Base-by-base conservation (phyloP, 2,797 vertebrate genomes). In the Pygocentrus nattereri region DNA sequence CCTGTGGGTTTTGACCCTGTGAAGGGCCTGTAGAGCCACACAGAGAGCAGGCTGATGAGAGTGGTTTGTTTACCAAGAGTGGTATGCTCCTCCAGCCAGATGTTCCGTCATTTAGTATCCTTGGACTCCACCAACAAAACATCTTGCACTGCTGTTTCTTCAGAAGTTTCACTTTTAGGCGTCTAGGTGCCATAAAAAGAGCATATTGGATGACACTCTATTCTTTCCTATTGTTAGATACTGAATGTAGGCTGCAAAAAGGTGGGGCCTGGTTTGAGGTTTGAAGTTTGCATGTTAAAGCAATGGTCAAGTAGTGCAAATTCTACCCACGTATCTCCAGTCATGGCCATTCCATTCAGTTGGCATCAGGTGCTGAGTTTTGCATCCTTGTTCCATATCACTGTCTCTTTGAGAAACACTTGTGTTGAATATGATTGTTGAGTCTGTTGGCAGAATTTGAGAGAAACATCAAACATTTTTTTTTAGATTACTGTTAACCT, bases 281-380 rank as follows among this genome's bases (percentile, higher is more conserved):
- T 76, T 72, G 7, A 61, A 58, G 61, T 82, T 80, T 79, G 74
- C 77, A 82, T 85, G 78, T 75, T 85, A 86, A 88, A 86, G 27
- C 74, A 54, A 72, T 58, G 84, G 76, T 78, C 76, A 54, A 69
- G 69, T 5, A 12, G 13, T 73, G 47, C 31, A 86, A 83, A 84
- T 64, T 47, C 15, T 47, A 13, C 50, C 58, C 16, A 34, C 19
- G 47, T 69, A 61, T 83, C 50, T 47, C 52, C 38, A 79, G 41
- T 11, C 30, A 62, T 62, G 81, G 15, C 8, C 10, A 31, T 80
- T 41, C 30, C 41, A 23, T 62, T 31, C 23, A 7, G 23, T 25
- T n/a, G n/a, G 25, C 18, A 59, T 30, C 83, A 71, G 38, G 58
- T 70, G 47, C 50, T 30, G 27, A 56, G 50, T 23, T 74, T 74